Evolutionary conservation across 2,797 vertebrate genomes (phyloP), one percentile per base, ranked within the genome.

Genomic region (Platalea minor): DNA sequence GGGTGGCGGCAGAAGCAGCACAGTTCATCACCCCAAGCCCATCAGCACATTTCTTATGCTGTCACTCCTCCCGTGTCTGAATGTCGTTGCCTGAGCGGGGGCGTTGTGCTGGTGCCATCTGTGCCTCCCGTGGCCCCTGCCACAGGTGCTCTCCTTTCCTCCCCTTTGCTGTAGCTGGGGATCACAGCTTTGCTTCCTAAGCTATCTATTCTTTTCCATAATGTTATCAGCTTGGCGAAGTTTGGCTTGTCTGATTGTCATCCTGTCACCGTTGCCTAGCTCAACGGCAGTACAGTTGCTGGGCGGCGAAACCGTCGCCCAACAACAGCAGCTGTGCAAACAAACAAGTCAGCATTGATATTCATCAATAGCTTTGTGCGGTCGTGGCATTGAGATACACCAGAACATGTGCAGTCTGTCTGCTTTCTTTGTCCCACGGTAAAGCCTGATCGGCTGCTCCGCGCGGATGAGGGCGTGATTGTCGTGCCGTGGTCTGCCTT

Each of bases 81-180:
- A 0, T 21, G 57, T 20, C 25, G 1, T 68, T 50, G 61, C 91
- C 46, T 48, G 81, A 85, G 56, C 51, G 18, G 72, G 35, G 74
- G 51, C 88, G n/a, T 91, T 95, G 85, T 88, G 5, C n/a, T 20
- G 29, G 35, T 95, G 85, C 95, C 94, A 89, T 95, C 95, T 95
- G 82, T 88, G 74, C 61, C 69, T 84, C 46, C 10, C 1, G 4
- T 43, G 43, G 69, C 70, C 88, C 24, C 35, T 41, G 70, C 51
- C 76, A 7, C 50, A 23, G 29, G 61, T 4, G 43, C 68, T 85
- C 3, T 33, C 43, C 59, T 85, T 78, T 57, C 69, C 37, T 85
- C 2, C 25, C 61, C 29, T 79, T 70, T 53, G 63, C 93, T 26
- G 24, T 15, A 23, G 57, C 61, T 86, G 86, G 85, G 64, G 76